phyloP scores from a whole-genome alignment of 2,113 vertebrate species.

The Cryptotis parvus region DNA sequence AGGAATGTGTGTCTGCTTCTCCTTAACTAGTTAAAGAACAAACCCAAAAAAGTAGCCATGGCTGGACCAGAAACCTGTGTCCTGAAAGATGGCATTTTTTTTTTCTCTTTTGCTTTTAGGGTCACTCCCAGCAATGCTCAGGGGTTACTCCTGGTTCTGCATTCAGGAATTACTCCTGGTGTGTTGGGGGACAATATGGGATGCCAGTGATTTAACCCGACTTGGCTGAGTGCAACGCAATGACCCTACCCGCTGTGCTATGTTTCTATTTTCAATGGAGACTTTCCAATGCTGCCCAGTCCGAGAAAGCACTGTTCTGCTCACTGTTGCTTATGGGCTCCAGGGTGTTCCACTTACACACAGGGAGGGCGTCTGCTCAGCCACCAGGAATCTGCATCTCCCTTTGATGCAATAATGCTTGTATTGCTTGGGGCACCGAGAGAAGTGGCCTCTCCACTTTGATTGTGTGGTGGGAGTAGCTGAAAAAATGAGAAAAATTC shows the following conservation, averaged over 20 bases:
- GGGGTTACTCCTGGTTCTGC: too few relatives aligned
- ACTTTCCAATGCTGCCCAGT: too few relatives aligned
- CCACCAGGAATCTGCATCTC: slow-evolving; percentile 89
- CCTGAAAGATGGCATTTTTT: too few relatives aligned
- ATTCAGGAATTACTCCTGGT: too few relatives aligned
- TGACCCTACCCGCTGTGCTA: too few relatives aligned
- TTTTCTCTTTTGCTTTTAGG: too few relatives aligned
- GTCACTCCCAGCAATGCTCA: too few relatives aligned
- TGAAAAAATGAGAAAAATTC: slow-evolving; percentile 61
- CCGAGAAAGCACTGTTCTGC: neutral
- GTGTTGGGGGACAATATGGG: too few relatives aligned
- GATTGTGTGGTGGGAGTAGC: slow-evolving; percentile 74
- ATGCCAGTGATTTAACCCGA: too few relatives aligned
- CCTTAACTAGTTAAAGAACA: neutral
- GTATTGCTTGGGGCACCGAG: slow-evolving; percentile 88
- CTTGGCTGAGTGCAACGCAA: too few relatives aligned
- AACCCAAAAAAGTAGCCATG: neutral
- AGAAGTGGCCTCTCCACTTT: slow-evolving; percentile 87
- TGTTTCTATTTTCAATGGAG: too few relatives aligned
- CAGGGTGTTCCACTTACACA: slow-evolving; percentile 83
- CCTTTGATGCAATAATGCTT: slow-evolving; percentile 91
- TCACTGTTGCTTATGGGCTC: neutral
- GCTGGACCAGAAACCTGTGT: neutral
- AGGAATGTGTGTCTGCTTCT: slow-evolving; percentile 62
- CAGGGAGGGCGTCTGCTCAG: slow-evolving; percentile 87